phyloP scores from a whole-genome alignment of 2,888 invertebrate genomes.

The Himalopsyche anomala region DNA sequence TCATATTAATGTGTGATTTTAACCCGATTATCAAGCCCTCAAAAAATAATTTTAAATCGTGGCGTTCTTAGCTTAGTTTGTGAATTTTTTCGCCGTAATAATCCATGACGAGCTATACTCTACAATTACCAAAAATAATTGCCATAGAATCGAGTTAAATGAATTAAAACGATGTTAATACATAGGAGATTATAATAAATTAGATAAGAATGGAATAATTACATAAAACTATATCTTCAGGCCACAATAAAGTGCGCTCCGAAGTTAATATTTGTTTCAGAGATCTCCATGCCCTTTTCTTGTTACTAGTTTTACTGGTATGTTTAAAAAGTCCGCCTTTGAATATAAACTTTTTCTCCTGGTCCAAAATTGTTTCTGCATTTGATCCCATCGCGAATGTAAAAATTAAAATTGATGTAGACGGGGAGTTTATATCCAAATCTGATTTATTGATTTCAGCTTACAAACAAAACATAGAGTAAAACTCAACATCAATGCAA shows the following conservation, averaged over 20 bases:
- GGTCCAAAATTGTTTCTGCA: conserved; percentile 48
- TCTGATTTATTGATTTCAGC: no score
- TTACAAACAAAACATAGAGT: no score
- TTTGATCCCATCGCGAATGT: conserved; percentile 54
- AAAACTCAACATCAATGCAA: no score
- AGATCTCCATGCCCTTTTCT: conserved; percentile 91
- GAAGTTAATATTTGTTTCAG: conserved; percentile 91
- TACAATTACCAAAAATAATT: no score
- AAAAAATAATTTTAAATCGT: no score
- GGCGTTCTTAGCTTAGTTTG: no score
- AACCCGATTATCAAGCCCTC: no score
- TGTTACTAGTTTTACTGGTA: conserved; percentile 79
- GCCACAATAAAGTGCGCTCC: conserved; percentile 88
- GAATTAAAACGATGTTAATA: conserved; percentile 31
- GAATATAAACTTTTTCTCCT: conserved; percentile 72
- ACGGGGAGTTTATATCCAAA: no score
- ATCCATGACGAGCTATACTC: no score
- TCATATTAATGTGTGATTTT: no score
- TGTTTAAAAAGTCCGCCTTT: conserved; percentile 75
- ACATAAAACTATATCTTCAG: conserved; percentile 86
- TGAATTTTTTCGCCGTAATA: no score
- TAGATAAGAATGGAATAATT: conserved; percentile 68
- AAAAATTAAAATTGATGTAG: not conserved
- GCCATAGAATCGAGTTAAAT: not conserved
- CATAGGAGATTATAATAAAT: not conserved